phyloP scores from a whole-genome alignment of 2,888 invertebrate species.

The Drosophila multiciliata region DNA sequence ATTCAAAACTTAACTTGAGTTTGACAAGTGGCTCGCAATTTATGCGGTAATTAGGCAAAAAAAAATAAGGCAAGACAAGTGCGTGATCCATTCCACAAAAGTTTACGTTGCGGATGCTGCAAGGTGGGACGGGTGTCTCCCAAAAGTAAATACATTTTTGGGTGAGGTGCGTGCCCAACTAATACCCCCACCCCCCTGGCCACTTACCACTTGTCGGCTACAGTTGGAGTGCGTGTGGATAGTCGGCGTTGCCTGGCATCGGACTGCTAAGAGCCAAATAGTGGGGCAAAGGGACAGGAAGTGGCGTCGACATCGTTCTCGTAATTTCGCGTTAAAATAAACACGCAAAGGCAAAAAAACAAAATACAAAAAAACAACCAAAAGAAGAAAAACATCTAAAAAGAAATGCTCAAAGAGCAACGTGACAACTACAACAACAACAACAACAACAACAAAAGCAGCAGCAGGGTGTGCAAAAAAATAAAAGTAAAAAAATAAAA shows the following conservation, averaged over 20 bases:
- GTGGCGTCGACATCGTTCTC: conserved; percentile 12
- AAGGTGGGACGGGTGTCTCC: background rate
- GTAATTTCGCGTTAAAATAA: conserved; percentile 61
- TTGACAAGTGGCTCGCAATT: conserved; percentile 21
- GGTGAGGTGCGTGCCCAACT: conserved; percentile 18
- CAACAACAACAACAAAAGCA: conserved; percentile 18
- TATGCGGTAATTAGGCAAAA: conserved; percentile 45
- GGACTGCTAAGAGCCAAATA: background rate
- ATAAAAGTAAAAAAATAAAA: conserved; percentile 56
- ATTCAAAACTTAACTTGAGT: conserved; percentile 10
- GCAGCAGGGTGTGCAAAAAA: conserved; percentile 41
- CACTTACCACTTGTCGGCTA: conserved; percentile 31
- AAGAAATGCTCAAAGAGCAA: conserved; percentile 34
- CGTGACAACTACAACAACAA: conserved; percentile 10
- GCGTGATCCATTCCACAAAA: conserved; percentile 20
- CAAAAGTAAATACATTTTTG: conserved; percentile 37
- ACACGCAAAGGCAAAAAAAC: conserved; percentile 48
- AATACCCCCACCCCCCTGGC: background rate
- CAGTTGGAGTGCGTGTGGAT: conserved; percentile 55
- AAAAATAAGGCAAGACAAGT: conserved; percentile 21
- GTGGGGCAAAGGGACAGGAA: conserved; percentile 1
- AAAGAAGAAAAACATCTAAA: conserved; percentile 18
- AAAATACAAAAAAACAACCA: conserved; percentile 30
- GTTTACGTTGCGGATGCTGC: conserved; percentile 29
- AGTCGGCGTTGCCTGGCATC: conserved; percentile 41